Conservation (phyloP, 1,140 invertebrate species). For the Luehdorfia chinensis region DNA sequence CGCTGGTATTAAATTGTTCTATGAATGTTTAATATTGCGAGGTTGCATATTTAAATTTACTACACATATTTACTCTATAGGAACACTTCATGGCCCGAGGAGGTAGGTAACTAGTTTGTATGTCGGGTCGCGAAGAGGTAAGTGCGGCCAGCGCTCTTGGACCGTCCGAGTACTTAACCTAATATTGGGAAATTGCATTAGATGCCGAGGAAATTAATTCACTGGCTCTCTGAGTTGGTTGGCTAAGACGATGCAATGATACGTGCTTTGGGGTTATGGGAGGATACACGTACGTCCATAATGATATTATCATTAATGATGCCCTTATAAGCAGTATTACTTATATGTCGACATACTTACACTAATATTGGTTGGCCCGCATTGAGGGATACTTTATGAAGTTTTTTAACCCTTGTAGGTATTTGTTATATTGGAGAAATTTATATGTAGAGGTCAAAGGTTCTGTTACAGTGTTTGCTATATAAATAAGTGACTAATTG, state of each 20-base stretch:
- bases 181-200: constrained; percentile 71
- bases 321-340: constrained; percentile 4
- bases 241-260: constrained; percentile 50
- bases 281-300: constrained; percentile 14
- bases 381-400: too few relatives aligned
- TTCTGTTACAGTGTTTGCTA: too few relatives aligned
- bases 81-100: constrained; percentile 21
- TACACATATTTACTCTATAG: too few relatives aligned
- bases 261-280: constrained; percentile 44
- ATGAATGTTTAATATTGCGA: too few relatives aligned
- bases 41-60: too few relatives aligned
- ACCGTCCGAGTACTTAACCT: constrained; percentile 68
- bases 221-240: constrained; percentile 48
- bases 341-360: constrained; percentile 1
- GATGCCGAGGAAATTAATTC: constrained; percentile 60
- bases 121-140: constrained; percentile 38
- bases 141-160: constrained; percentile 44
- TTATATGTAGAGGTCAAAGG: too few relatives aligned
- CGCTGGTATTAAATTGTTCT: too few relatives aligned
- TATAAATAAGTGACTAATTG: too few relatives aligned
- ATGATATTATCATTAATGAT: constrained; percentile 6
- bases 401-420: too few relatives aligned
- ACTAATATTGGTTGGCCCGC: too few relatives aligned
- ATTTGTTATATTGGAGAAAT: too few relatives aligned
- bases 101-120: constrained; percentile 64